Conservation (phyloP, 2,888 invertebrate genomes). For the Epiblema foenella region DNA sequence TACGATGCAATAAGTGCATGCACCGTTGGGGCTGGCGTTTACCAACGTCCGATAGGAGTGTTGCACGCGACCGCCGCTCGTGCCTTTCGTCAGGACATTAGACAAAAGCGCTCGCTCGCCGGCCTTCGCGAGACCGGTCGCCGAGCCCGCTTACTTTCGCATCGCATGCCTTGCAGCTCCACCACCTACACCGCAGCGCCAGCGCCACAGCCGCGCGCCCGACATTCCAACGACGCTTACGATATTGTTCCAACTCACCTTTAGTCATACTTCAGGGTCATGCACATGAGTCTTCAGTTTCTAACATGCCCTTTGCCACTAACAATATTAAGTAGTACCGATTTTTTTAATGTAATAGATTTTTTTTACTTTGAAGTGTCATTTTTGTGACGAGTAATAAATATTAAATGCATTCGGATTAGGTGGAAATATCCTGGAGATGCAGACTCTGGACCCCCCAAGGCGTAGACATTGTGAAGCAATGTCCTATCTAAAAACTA, state of each 20-base stretch:
- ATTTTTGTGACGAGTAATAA: not conserved
- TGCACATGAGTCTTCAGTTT: constrained; percentile 6
- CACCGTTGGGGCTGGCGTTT: not conserved
- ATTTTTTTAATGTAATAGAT: not conserved
- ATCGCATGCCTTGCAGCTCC: constrained; percentile 60
- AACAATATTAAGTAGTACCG: not conserved
- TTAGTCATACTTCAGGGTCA: constrained; percentile 16
- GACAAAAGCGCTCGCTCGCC: constrained; percentile 75
- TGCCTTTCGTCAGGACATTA: constrained; percentile 59
- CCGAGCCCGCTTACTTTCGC: constrained; percentile 77
- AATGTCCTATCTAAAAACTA: too few species aligned
- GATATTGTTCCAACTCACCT: constrained; percentile 29
- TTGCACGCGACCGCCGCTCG: constrained; percentile 49
- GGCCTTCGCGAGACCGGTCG: constrained; percentile 82
- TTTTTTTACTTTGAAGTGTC: not conserved
- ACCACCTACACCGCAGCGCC: constrained; percentile 46
- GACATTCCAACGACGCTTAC: constrained; percentile 28
- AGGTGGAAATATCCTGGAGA: not conserved
- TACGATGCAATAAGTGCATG: not conserved
- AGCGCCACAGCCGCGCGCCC: constrained; percentile 4
- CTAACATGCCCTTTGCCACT: not conserved
- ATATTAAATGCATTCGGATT: not conserved
- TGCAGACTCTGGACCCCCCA: too few species aligned
- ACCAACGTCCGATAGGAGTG: not conserved
- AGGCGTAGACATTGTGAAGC: too few species aligned